Conservation (phyloP, 2,113 vertebrate species). For the Zapus hudsonius region DNA sequence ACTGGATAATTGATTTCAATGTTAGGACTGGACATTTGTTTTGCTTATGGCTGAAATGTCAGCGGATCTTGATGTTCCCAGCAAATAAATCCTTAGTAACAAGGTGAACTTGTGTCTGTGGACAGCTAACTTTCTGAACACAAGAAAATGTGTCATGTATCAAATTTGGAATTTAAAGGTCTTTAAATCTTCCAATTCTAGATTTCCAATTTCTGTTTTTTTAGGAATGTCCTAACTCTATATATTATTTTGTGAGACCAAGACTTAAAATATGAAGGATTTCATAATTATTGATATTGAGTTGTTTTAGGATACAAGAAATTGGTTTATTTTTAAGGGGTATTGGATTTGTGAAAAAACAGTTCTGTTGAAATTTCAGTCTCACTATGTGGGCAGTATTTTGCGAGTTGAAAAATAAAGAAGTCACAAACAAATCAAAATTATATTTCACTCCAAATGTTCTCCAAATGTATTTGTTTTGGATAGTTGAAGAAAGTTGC, state of each 20-base stretch:
- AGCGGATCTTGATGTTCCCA: slow-evolving; percentile 44
- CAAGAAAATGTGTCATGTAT: slow-evolving; percentile 5
- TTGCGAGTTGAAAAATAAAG: slow-evolving; percentile 65
- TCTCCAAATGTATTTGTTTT: slow-evolving; percentile 68
- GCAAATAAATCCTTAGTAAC: slow-evolving; percentile 46
- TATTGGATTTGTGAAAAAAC: slow-evolving; percentile 59
- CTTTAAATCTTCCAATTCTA: not conserved
- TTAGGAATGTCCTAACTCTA: not conserved
- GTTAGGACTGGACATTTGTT: not conserved
- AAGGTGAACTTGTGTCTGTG: not conserved
- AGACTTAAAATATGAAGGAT: slow-evolving; percentile 42
- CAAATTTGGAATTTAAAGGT: not conserved
- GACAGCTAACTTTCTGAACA: not conserved
- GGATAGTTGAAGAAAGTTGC: slow-evolving; percentile 42
- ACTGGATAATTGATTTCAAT: not conserved
- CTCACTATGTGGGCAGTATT: slow-evolving; percentile 67
- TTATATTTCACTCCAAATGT: slow-evolving; percentile 71
- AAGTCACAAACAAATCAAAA: slow-evolving; percentile 75
- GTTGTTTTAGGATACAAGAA: slow-evolving; percentile 35
- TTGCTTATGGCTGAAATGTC: slow-evolving; percentile 39
- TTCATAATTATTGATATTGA: slow-evolving; percentile 48
- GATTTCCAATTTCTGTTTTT: not conserved
- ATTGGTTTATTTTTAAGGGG: not conserved
- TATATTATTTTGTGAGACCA: not conserved
- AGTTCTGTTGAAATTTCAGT: slow-evolving; percentile 64